A percentile compares a stretch with the other conserved stretches of the same genome.
These are phyloP conservation scores for Bombus polaris DNA, from an alignment of 1,140 invertebrate genomes.

Conservation along the genomic window DNA sequence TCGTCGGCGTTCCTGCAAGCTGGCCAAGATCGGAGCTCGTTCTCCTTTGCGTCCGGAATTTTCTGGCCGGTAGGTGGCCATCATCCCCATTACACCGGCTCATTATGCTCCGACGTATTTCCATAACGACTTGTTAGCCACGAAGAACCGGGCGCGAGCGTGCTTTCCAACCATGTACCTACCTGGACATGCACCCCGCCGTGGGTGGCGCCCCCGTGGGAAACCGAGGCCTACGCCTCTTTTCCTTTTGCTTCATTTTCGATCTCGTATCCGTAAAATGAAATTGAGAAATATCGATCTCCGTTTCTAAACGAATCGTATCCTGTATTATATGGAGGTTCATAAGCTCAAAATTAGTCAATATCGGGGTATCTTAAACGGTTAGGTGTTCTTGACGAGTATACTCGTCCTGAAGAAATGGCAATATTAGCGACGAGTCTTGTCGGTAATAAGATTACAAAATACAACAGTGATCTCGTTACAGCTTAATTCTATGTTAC, in stretches of 20 bases:
- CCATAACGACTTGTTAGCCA: slow-evolving; percentile 77
- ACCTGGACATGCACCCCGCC: slow-evolving; percentile 53
- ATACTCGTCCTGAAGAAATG: too few species aligned
- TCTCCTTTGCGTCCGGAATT: slow-evolving; percentile 51
- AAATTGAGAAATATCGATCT: not conserved
- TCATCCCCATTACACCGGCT: slow-evolving; percentile 75
- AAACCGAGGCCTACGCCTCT: slow-evolving; percentile 28
- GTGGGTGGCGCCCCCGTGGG: slow-evolving; percentile 65
- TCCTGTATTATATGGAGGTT: too few species aligned
- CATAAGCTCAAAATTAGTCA: too few species aligned
- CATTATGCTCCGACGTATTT: slow-evolving; percentile 78
- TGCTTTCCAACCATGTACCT: slow-evolving; percentile 36
- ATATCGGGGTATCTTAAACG: too few species aligned
- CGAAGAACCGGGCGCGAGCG: slow-evolving; percentile 46
- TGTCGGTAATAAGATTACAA: too few species aligned
- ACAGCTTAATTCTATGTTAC: too few species aligned
- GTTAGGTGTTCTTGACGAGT: too few species aligned
- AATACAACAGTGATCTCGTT: too few species aligned
- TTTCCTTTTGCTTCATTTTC: not conserved
- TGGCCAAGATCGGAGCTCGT: slow-evolving; percentile 1
- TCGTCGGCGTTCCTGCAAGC: slow-evolving; percentile 1
- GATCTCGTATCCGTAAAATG: not conserved
- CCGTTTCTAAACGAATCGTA: not conserved
- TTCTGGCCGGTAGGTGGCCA: slow-evolving; percentile 68
- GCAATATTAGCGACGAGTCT: too few species aligned